Conservation (phyloP, 2,888 invertebrate genomes). For the Limnephilus lunatus region DNA sequence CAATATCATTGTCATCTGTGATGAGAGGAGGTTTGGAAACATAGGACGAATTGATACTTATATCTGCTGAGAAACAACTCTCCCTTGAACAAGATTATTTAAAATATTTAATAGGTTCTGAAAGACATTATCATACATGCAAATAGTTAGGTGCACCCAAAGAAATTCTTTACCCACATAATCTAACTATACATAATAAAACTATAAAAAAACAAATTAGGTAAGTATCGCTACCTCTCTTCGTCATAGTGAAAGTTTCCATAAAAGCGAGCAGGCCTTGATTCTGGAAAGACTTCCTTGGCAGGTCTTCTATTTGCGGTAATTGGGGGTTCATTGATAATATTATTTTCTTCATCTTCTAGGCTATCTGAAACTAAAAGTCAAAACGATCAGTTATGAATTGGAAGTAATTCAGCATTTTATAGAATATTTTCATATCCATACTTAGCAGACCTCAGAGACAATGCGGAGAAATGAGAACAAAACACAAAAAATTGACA, state of each 20-base stretch:
- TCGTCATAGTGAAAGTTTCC: slow-evolving; percentile 55
- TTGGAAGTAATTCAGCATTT: neutral
- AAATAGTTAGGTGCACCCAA: neutral
- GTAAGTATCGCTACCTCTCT: slow-evolving; percentile 33
- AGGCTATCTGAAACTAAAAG: neutral
- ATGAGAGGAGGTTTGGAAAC: slow-evolving; percentile 22
- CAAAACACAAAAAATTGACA: neutral
- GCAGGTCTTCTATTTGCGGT: slow-evolving; percentile 15
- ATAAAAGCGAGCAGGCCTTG: slow-evolving; percentile 50
- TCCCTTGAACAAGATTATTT: slow-evolving; percentile 31
- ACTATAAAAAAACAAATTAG: neutral
- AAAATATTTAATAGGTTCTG: neutral
- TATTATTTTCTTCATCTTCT: neutral
- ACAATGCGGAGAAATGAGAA: neutral
- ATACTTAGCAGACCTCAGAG: neutral
- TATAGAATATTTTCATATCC: neutral
- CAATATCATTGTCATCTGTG: slow-evolving; percentile 20
- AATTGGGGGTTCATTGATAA: neutral
- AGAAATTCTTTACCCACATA: slow-evolving; percentile 8
- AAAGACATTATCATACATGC: neutral
- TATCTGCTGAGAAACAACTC: slow-evolving; percentile 39
- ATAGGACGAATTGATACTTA: neutral
- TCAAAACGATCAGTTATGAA: neutral
- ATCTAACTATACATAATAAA: neutral
- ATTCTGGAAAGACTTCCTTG: slow-evolving; percentile 44